Evolutionary conservation across 92 coral and sea anemone genomes (phyloP).

Genomic region (Porites rus): DNA sequence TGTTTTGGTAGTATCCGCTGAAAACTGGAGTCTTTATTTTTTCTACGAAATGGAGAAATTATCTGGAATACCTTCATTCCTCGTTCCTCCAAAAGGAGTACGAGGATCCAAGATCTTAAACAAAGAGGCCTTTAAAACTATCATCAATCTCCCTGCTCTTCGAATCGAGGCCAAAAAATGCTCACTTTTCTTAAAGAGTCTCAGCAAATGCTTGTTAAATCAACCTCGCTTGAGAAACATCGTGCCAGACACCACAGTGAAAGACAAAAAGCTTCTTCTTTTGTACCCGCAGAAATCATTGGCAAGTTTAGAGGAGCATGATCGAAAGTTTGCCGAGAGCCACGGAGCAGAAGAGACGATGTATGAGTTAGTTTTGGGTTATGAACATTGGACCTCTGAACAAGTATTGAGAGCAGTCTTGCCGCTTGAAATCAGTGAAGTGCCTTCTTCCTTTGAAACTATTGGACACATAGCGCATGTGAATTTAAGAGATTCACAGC

Average conservation of each 20-base stretch:
- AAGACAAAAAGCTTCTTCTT: slow-evolving; percentile 77
- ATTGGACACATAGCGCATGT: slow-evolving; percentile 97
- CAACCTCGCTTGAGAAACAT: slow-evolving; percentile 86
- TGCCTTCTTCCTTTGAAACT: slow-evolving; percentile 95
- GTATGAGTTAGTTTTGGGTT: slow-evolving; percentile 76
- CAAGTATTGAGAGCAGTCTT: slow-evolving; percentile 86
- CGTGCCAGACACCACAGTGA: slow-evolving; percentile 66
- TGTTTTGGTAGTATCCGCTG: slow-evolving; percentile 20
- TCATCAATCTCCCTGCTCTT: slow-evolving; percentile 81
- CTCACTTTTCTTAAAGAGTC: slow-evolving; percentile 75
- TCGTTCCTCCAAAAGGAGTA: slow-evolving; percentile 56
- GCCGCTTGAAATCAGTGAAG: slow-evolving; percentile 83
- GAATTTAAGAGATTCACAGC: slow-evolving; percentile 87
- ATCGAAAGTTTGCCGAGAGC: slow-evolving; percentile 59
- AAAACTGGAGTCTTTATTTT: background rate
- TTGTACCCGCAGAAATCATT: slow-evolving; percentile 67
- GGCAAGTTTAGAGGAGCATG: slow-evolving; percentile 49
- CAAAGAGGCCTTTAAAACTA: slow-evolving; percentile 68
- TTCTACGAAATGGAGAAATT: slow-evolving; percentile 1
- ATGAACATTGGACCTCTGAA: slow-evolving; percentile 91
- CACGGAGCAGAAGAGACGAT: slow-evolving; percentile 66
- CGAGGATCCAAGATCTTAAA: slow-evolving; percentile 76
- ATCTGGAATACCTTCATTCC: slow-evolving; percentile 14
- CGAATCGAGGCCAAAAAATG: slow-evolving; percentile 91
- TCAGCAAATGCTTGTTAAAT: slow-evolving; percentile 79